Evolutionary conservation across 2,888 invertebrate species (phyloP).

Genomic region (Ariolimax columbianus): DNA sequence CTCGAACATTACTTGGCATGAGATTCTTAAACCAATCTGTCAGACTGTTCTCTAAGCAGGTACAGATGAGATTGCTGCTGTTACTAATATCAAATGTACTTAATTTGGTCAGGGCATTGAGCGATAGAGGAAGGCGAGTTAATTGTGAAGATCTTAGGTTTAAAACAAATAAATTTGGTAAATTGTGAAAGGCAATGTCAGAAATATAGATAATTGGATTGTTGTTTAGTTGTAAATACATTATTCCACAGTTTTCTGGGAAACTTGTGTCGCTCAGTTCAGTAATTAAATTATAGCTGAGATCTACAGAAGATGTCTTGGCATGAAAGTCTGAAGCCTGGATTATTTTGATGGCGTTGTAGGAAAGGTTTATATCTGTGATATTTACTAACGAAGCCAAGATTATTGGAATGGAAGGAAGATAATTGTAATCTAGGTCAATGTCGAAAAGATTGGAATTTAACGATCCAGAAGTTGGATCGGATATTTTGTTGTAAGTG

Average conservation of each 20-base stretch:
- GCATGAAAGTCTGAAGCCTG: not conserved
- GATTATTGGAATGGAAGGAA: not conserved
- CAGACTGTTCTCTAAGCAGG: not conserved
- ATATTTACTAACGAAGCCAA: not conserved
- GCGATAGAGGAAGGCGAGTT: not conserved
- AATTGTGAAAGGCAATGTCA: not conserved
- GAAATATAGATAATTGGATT: slow-evolving; percentile 10
- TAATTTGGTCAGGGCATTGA: not conserved
- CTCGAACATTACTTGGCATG: not conserved
- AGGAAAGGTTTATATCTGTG: not conserved
- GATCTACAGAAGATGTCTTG: not conserved
- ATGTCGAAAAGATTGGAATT: not conserved
- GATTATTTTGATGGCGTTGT: not conserved
- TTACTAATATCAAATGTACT: not conserved
- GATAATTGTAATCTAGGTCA: not conserved
- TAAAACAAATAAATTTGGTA: not conserved
- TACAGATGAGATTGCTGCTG: not conserved
- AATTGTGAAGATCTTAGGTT: not conserved
- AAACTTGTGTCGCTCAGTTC: not conserved
- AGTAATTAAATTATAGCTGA: not conserved
- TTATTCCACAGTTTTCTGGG: not conserved
- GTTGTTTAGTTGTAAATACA: not conserved
- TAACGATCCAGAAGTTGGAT: not conserved
- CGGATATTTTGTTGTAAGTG: not conserved
- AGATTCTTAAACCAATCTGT: not conserved